Evolutionary conservation across 2,113 vertebrate genomes (phyloP), one percentile per base, ranked within the genome.

Genomic region (Actinemys pallida): DNA sequence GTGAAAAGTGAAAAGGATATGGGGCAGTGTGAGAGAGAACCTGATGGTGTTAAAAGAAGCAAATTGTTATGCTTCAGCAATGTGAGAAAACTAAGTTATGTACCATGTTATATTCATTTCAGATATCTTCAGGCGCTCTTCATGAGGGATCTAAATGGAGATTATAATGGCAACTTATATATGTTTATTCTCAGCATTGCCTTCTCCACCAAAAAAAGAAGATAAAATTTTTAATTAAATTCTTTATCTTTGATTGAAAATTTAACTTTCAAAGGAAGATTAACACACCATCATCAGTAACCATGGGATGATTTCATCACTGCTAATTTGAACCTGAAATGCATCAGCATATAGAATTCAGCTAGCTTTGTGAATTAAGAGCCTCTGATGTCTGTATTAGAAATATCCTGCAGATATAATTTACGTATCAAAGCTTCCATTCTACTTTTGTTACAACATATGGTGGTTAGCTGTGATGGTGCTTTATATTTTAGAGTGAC

Each of bases 201-300:
- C 12, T 62, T 62, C 88, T 94, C 96, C 83, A 53, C 80, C 65
- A 82, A 94, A 88, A 89, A 94, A 90, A 95, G 69, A 93, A 96
- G 97, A 98, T 98, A 98, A 97, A 94, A 80, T 79, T 91, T 90
- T 98, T 98, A 98, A 98, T 98, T 98, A 97, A 98, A 95, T 97
- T 92, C 81, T 94, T 95, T 97, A 97, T 97, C 97, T 97, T 98
- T 93, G 92, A 94, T 96, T 93, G 96, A 96, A 98, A 98, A 79
- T 88, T 95, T 90, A 94, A 93, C 95, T 98, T 98, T 97, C 91
- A 96, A 96, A 96, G 95, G 89, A 97, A 98, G 96, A 97, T 95
- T 95, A 97, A 69, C 84, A 39, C 93, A 97, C 91, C 92, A 92
- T 96, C 96, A 89, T 96, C 93, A 96, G 95, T 97, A 98, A 97